Conservation (phyloP, 1,140 invertebrate species). For the Probaryconus sp. region DNA sequence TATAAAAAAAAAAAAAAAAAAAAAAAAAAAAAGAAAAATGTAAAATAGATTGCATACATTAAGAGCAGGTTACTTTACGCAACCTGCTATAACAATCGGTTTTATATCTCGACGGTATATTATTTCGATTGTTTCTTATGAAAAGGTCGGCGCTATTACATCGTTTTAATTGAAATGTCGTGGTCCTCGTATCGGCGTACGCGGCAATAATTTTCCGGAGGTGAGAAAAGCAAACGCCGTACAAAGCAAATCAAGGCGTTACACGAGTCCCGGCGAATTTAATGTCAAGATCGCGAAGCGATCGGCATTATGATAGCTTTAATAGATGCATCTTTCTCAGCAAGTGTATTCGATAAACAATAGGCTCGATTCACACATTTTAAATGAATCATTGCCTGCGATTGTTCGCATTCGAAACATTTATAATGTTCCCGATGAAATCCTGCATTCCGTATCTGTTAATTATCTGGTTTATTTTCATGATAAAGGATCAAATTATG, state of each 20-base stretch:
- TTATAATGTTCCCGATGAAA: constrained; percentile 5
- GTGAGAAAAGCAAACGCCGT: constrained; percentile 47
- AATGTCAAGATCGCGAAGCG: constrained; percentile 54
- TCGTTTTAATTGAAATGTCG: constrained; percentile 53
- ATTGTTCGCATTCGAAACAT: constrained; percentile 29
- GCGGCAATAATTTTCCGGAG: constrained; percentile 39
- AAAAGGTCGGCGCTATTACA: constrained; percentile 53
- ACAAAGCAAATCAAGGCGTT: constrained; percentile 47
- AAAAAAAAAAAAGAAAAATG: no score
- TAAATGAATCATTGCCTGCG: constrained; percentile 21
- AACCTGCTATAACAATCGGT: constrained; percentile 43
- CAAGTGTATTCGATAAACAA: constrained; percentile 48
- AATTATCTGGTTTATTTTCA: constrained; percentile 23
- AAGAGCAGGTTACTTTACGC: no score
- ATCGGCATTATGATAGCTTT: constrained; percentile 26
- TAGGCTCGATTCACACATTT: constrained; percentile 48
- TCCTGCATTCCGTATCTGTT: constrained; percentile 3
- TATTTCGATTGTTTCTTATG: constrained; percentile 51
- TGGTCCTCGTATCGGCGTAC: constrained; percentile 20
- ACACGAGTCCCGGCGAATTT: constrained; percentile 32
- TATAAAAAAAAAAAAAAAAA: no score
- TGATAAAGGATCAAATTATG: no score
- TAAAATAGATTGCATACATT: no score
- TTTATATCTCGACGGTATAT: constrained; percentile 29
- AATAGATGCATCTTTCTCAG: constrained; percentile 38